These are phyloP conservation scores for Zygogramma bicolorata DNA, from an alignment of 2,888 invertebrate genomes.

Conservation along the genomic window DNA sequence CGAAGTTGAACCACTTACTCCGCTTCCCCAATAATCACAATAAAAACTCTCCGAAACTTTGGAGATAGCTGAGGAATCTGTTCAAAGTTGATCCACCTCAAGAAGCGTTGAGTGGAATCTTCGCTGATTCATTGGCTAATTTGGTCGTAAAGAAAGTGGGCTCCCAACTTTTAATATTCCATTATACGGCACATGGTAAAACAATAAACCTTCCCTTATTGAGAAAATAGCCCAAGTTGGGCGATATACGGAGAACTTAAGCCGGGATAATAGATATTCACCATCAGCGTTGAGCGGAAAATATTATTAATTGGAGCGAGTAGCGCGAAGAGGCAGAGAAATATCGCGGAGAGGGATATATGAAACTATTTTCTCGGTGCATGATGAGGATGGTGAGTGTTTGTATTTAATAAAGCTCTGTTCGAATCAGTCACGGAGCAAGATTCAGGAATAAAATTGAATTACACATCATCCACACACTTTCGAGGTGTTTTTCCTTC, in stretches of 20 bases:
- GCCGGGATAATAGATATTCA: constrained; percentile 42
- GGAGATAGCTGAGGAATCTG: constrained; percentile 31
- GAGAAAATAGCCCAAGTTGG: constrained; percentile 43
- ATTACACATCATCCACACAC: too few species aligned
- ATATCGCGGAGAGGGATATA: not conserved
- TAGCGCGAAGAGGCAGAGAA: not conserved
- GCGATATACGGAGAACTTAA: constrained; percentile 44
- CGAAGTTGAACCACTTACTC: too few species aligned
- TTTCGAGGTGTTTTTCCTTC: too few species aligned
- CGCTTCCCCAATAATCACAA: too few species aligned
- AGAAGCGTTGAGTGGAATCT: constrained; percentile 35
- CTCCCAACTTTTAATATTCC: constrained; percentile 40
- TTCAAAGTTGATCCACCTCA: constrained; percentile 41
- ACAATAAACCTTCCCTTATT: constrained; percentile 46
- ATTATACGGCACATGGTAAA: constrained; percentile 43
- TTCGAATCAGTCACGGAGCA: too few species aligned
- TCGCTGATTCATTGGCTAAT: constrained; percentile 43
- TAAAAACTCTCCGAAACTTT: not conserved
- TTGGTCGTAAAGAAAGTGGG: constrained; percentile 44
- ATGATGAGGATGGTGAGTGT: too few species aligned
- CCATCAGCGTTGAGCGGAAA: constrained; percentile 24
- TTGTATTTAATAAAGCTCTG: too few species aligned
- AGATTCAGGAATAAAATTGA: too few species aligned
- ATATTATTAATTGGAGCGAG: constrained; percentile 31
- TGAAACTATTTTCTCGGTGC: too few species aligned